phyloP scores from a whole-genome alignment of 2,113 vertebrate genomes.

The Coryphaenoides rupestris region DNA sequence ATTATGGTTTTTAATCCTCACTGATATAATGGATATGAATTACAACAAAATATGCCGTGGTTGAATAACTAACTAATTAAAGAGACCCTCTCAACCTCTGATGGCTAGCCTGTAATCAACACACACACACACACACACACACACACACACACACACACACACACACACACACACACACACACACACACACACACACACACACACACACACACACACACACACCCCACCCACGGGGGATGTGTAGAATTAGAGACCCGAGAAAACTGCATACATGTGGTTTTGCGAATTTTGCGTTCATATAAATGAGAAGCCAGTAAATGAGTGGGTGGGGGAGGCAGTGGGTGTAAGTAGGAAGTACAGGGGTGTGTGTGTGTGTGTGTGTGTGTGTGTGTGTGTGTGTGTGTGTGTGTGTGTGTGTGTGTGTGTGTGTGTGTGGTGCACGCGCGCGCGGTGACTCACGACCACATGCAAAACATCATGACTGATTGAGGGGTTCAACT shows the following conservation, averaged over 20 bases:
- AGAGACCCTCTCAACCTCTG: slow-evolving; percentile 24
- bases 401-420: slow-evolving; percentile 5
- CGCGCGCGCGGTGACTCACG: no score
- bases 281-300: background rate
- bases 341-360: slow-evolving; percentile 1
- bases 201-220: slow-evolving; percentile 23
- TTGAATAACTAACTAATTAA: background rate
- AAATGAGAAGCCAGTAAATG: slow-evolving; percentile 20
- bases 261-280: no score
- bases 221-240: no score
- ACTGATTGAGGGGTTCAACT: slow-evolving; percentile 35
- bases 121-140: slow-evolving; percentile 21
- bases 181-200: slow-evolving; percentile 21
- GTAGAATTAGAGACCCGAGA: background rate
- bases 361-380: slow-evolving; percentile 5
- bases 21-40: no score
- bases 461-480: slow-evolving; percentile 18
- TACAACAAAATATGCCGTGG: background rate
- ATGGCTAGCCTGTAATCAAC: slow-evolving; percentile 41
- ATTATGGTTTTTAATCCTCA: background rate
- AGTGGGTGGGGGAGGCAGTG: background rate
- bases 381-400: slow-evolving; percentile 11
- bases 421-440: slow-evolving; percentile 28
- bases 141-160: slow-evolving; percentile 23
- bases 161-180: slow-evolving; percentile 17